Evolutionary conservation across 2,113 vertebrate genomes (phyloP), one percentile per base, ranked within the genome.

Genomic region (Pterophyllum scalare): DNA sequence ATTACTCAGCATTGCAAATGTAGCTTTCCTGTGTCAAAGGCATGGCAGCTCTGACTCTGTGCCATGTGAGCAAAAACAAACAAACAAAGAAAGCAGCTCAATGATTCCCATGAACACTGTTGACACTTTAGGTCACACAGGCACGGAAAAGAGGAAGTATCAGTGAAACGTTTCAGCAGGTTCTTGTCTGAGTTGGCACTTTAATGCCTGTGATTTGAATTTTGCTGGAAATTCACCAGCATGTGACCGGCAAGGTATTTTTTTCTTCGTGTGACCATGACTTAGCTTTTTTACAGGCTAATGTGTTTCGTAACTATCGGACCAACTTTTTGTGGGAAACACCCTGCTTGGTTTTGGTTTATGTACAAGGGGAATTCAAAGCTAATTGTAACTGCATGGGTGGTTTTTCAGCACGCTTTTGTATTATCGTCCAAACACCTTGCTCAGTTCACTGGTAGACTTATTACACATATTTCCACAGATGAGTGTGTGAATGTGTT

Each of bases 91-190:
- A 46, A 17, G 54, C 13, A 46, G 28, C 7, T 9, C 7, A 58
- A 8, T 2, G 22, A 6, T 3, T 52, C 14, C 14, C 2, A 8
- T 8, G 38, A 5, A 54, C 15, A 11, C 3, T 20, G 2, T 7
- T 13, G 2, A 40, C 3, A 38, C 5, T 40, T 31, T 20, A 33
- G 15, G 17, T 33, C 5, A 35, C 3, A 14, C 11, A 54, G 14
- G 31, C 3, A 0, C 7, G 3, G 7, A 70, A 88, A 93, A 89
- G 76, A 82, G 88, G 89, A 93, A 93, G 89, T 81, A 5, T 35
- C 58, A 38, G 0, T 58, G 10, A 31, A 49, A 56, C 0, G 0
- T n/a, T 26, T 28, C 6, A 3, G 2, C 9, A 3, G 33, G 14
- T 15, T 35, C 20, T 35, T 14, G 7, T 33, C 70, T n/a, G 9